These are phyloP conservation scores for Dendrocincla fuliginosa DNA, from an alignment of 2,797 vertebrate genomes.

Conservation along the genomic window DNA sequence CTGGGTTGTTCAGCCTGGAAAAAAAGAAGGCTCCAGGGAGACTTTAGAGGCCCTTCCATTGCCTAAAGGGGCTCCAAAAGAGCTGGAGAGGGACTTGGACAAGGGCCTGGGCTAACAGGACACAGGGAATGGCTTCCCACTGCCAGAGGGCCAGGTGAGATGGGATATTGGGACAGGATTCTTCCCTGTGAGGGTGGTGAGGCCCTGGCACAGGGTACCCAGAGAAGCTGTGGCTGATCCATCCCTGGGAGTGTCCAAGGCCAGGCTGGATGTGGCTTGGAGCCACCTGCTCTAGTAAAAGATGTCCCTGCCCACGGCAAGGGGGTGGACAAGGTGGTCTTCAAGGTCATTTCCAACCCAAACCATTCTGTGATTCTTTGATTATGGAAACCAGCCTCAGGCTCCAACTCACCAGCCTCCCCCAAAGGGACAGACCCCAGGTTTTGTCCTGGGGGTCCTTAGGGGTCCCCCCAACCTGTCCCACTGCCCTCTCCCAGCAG, in stretches of 20 bases:
- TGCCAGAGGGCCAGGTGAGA: no score
- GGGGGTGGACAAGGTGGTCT: not conserved
- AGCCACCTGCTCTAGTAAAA: accelerated
- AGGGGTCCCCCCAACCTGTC: not conserved
- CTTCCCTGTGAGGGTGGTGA: accelerated
- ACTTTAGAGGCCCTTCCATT: not conserved
- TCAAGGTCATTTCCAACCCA: not conserved
- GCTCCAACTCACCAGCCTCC: not conserved
- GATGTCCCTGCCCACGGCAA: not conserved
- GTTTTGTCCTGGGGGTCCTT: accelerated
- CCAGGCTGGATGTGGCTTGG: accelerated
- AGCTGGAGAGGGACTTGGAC: not conserved
- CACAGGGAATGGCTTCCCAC: not conserved
- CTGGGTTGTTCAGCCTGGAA: not conserved
- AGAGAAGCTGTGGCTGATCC: not conserved
- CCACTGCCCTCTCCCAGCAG: not conserved
- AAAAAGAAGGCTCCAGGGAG: not conserved
- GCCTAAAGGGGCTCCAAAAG: not conserved
- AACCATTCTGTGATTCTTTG: not conserved
- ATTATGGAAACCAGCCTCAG: not conserved
- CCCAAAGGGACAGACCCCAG: accelerated
- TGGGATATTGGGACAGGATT: not conserved
- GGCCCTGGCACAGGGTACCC: not conserved
- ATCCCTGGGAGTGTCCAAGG: not conserved
- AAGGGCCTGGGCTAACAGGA: not conserved